These are phyloP conservation scores for Armadillidium nasatum DNA, from an alignment of 1,140 invertebrate species.

Conservation along the genomic window DNA sequence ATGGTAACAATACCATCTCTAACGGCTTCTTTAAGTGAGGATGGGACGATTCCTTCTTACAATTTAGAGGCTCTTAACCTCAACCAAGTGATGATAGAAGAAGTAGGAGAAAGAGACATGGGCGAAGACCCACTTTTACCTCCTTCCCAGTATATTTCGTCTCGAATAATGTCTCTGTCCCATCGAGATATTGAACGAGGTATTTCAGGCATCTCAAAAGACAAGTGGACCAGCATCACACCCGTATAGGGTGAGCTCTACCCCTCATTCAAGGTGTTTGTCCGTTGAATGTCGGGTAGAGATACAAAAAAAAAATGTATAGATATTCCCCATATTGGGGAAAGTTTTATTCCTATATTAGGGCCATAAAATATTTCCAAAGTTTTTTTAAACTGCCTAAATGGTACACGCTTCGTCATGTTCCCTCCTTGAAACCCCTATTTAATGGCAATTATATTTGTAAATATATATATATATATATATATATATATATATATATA, in stretches of 20 bases:
- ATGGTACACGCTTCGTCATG: no score
- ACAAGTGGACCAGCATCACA: slow-evolving; percentile 2
- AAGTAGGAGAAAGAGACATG: neutral
- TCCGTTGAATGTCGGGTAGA: neutral
- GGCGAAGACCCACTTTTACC: slow-evolving; percentile 1
- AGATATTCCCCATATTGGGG: neutral
- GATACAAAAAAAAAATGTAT: neutral
- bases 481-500: no score
- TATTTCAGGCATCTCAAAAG: neutral
- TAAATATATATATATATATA: no score
- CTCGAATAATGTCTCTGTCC: neutral
- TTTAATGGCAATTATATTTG: no score
- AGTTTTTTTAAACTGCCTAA: no score
- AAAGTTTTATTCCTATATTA: neutral
- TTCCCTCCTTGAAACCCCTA: no score
- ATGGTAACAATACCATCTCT: slow-evolving; percentile 38
- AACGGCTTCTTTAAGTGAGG: slow-evolving; percentile 38
- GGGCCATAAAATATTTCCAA: neutral
- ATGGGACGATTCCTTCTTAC: slow-evolving; percentile 36
- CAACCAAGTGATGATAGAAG: slow-evolving; percentile 2
- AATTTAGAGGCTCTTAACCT: slow-evolving; percentile 41
- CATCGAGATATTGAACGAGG: slow-evolving; percentile 1
- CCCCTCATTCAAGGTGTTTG: neutral
- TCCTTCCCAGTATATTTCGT: neutral
- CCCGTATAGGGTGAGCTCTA: neutral